Conservation (phyloP, 92 coral and sea anemone genomes). For the Anthopleura xanthogrammica region DNA sequence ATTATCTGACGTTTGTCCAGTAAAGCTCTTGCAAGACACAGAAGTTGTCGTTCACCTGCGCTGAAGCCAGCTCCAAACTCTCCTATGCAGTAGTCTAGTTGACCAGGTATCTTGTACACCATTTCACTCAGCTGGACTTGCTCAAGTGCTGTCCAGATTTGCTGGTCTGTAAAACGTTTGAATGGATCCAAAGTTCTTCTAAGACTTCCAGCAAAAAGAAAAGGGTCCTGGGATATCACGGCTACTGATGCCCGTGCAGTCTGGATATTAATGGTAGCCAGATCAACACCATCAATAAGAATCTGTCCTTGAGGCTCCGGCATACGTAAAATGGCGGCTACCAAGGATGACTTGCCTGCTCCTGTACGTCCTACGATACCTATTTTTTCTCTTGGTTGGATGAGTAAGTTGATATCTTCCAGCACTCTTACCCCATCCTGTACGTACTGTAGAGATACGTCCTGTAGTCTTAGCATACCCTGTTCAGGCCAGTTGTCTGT, state of each 20-base stretch:
- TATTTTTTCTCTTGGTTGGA: slow-evolving; percentile 26
- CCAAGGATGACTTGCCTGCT: slow-evolving; percentile 49
- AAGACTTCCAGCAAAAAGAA: slow-evolving; percentile 44
- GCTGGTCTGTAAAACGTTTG: slow-evolving; percentile 24
- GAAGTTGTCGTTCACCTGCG: slow-evolving; percentile 27
- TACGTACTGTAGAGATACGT: slow-evolving; percentile 40
- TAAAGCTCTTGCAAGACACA: slow-evolving; percentile 24
- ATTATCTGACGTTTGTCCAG: slow-evolving; percentile 11
- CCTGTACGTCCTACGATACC: slow-evolving; percentile 53
- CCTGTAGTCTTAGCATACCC: slow-evolving; percentile 15
- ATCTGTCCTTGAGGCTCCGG: slow-evolving; percentile 43
- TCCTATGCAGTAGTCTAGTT: slow-evolving; percentile 14
- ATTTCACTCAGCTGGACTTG: slow-evolving; percentile 34
- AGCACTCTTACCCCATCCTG: slow-evolving; percentile 41
- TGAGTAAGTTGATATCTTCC: slow-evolving; percentile 18
- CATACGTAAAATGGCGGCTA: slow-evolving; percentile 51
- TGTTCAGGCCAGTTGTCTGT: slow-evolving; percentile 33
- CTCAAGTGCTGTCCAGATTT: slow-evolving; percentile 35
- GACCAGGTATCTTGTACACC: slow-evolving; percentile 25
- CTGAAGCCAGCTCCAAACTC: slow-evolving; percentile 23
- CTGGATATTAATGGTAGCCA: slow-evolving; percentile 38
- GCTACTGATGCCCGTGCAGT: slow-evolving; percentile 40
- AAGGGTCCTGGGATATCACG: slow-evolving; percentile 43
- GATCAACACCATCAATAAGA: slow-evolving; percentile 34
- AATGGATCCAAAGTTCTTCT: slow-evolving; percentile 46